These are phyloP conservation scores for Scatophagus argus DNA, from an alignment of 2,113 vertebrate species.

Conservation along the genomic window DNA sequence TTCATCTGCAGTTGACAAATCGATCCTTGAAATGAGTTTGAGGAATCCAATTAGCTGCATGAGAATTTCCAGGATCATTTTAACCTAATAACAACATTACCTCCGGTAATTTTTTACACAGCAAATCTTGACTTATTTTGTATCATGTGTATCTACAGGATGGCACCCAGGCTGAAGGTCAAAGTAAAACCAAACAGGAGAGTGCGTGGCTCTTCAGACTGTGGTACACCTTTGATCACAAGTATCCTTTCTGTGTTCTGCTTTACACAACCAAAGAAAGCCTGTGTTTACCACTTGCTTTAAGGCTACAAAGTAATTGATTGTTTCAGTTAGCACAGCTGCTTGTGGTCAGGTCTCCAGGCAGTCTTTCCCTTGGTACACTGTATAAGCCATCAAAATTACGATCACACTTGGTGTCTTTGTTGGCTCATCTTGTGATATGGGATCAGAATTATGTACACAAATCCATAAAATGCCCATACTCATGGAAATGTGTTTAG, in stretches of 20 bases:
- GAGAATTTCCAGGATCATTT: background rate
- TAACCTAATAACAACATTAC: background rate
- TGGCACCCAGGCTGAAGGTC: slow-evolving; percentile 77
- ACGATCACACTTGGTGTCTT: background rate
- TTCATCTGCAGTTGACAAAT: background rate
- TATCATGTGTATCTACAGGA: slow-evolving; percentile 75
- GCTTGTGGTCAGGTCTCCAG: background rate
- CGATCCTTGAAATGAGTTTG: background rate
- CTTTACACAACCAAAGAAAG: background rate
- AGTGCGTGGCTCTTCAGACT: slow-evolving; percentile 98
- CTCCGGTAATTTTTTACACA: background rate
- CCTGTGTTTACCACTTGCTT: background rate
- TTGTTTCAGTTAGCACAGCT: background rate
- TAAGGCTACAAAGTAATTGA: background rate
- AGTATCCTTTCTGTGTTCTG: slow-evolving; percentile 92
- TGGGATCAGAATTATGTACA: background rate
- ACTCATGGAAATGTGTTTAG: slow-evolving; percentile 13
- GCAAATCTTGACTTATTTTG: background rate
- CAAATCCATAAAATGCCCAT: background rate
- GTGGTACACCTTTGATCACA: slow-evolving; percentile 99
- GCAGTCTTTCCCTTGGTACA: background rate
- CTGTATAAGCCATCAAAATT: background rate
- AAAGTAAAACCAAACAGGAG: slow-evolving; percentile 95
- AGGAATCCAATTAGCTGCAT: background rate
- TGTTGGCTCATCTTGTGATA: background rate